Base-by-base conservation (phyloP, 2,888 invertebrate species). In the Sminthurides aquaticus region DNA sequence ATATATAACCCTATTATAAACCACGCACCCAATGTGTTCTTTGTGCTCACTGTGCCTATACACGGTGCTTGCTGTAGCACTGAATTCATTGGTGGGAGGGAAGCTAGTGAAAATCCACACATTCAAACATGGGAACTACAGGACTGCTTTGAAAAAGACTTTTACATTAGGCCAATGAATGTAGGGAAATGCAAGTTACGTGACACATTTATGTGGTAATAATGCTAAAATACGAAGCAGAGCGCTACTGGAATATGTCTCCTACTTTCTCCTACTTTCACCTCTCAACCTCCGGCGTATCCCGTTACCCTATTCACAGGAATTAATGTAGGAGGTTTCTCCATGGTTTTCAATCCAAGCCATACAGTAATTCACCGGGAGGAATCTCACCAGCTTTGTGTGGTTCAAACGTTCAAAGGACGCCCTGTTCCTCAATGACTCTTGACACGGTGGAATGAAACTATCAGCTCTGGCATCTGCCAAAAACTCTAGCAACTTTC, bases 161-260 rank as follows among this genome's bases (percentile, higher is more conserved):
- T 62, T 54, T 62, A 60, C 67, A 67, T 70, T 68, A 72, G 69
- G 66, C 60, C 67, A 69, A 71, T 68, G 68, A 69, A 72, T 70
- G 69, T 67, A 66, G 57, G 59, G 61, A 66, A 70, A 71, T 70
- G 69, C 68, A 69, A 69, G 68, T 70, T 73, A 68, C 67, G 70
- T 71, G 72, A 72, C 74, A 72, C 74, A 69, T 74, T 74, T 74
- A 74, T 72, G 72, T 68, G 67, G 67, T 68, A 62, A 70, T 74
- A 71, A 71, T 70, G 69, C 72, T 74, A 65, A 74, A 70, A 71
- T 74, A 72, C 71, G 69, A 69, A 71, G 49, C 58, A 63, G 61
- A 57, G n/a, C 48, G 65, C 64, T 68, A 62, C 67, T 64, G 63
- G 67, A 68, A 68, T 68, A 68, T 54, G 48, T 34, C 43, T 34